Evolutionary conservation across 2,797 vertebrate species (phyloP).

Genomic region (Molossus alvarezi): DNA sequence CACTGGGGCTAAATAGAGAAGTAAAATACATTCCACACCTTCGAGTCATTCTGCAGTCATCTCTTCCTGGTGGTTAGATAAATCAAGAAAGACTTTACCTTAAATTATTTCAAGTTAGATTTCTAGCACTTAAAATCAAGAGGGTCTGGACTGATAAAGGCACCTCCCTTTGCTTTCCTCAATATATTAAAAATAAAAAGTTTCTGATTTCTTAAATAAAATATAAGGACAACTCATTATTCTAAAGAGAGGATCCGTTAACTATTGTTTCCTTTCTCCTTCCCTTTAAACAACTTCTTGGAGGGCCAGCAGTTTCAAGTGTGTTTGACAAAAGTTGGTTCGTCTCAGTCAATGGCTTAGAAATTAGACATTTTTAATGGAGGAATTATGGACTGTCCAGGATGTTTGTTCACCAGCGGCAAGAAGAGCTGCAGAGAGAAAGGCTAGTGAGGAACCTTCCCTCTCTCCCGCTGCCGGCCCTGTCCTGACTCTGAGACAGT

Average conservation of each 20-base stretch:
- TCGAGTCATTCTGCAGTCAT: neutral
- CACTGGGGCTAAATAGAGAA: neutral
- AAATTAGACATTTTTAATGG: neutral
- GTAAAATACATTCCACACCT: neutral
- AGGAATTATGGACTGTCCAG: neutral
- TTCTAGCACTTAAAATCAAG: constrained; percentile 36
- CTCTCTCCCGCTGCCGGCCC: neutral
- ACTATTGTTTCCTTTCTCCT: neutral
- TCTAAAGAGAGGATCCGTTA: neutral
- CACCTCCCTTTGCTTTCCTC: neutral
- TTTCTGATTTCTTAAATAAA: constrained; percentile 42
- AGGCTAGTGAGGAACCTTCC: neutral
- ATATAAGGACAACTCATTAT: neutral
- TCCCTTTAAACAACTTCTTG: neutral
- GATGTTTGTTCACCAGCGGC: neutral
- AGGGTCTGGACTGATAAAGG: neutral
- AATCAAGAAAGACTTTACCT: neutral
- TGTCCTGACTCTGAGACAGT: neutral
- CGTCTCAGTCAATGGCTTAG: neutral
- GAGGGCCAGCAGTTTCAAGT: neutral
- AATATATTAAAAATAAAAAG: neutral
- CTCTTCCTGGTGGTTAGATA: neutral
- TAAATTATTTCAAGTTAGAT: constrained; percentile 6
- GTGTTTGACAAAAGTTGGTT: neutral
- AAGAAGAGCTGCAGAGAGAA: neutral